phyloP scores from a whole-genome alignment of 2,113 vertebrate species.

The Cheilinus undulatus region DNA sequence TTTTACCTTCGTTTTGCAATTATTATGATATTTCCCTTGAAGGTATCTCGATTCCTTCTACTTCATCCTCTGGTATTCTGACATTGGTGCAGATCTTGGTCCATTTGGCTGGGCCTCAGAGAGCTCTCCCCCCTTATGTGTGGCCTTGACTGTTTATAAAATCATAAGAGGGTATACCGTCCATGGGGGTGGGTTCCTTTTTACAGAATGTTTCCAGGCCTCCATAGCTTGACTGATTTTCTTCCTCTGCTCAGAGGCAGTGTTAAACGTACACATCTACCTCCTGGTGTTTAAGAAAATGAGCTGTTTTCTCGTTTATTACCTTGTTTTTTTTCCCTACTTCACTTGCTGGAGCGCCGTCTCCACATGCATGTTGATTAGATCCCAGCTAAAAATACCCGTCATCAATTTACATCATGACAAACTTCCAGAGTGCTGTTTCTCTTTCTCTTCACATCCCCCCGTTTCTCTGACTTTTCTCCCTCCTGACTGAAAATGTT shows the following conservation, averaged over 20 bases:
- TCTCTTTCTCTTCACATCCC: background rate
- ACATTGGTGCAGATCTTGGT: too few relatives aligned
- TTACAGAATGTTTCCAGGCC: slow-evolving; percentile 1
- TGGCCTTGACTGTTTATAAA: too few relatives aligned
- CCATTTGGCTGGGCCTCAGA: too few relatives aligned
- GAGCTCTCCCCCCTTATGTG: too few relatives aligned
- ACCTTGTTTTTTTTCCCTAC: slow-evolving; percentile 42
- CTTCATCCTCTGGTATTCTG: too few relatives aligned
- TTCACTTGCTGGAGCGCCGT: slow-evolving; percentile 36
- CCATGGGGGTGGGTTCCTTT: too few relatives aligned
- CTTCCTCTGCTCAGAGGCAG: slow-evolving; percentile 51
- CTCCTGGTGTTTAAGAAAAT: slow-evolving; percentile 74
- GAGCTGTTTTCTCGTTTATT: slow-evolving; percentile 63
- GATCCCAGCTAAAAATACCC: slow-evolving; percentile 70
- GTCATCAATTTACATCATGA: slow-evolving; percentile 71
- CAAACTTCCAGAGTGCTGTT: slow-evolving; percentile 56
- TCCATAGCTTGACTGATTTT: slow-evolving; percentile 43
- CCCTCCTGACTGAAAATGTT: slow-evolving; percentile 25
- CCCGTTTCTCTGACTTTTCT: background rate
- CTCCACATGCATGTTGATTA: slow-evolving; percentile 62
- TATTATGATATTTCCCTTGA: too few relatives aligned
- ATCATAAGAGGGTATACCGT: too few relatives aligned
- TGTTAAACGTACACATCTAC: slow-evolving; percentile 60
- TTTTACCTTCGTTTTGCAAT: too few relatives aligned
- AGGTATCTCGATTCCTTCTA: too few relatives aligned